Base-by-base conservation (phyloP, 37 sponge, comb jelly and placozoan species). In the Axinella damicornis region DNA sequence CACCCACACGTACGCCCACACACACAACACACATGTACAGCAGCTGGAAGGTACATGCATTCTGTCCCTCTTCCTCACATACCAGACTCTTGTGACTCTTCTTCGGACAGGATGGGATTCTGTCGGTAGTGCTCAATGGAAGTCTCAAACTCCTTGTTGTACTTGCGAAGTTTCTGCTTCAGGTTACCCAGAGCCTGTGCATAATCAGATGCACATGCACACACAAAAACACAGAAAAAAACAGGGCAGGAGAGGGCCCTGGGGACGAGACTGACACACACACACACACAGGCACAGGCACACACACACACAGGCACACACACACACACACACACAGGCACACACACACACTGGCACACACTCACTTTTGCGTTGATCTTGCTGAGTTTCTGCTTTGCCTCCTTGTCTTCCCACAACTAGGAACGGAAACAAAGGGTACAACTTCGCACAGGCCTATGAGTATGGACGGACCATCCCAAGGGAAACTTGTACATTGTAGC, bases 401-500 rank as follows among this genome's bases (percentile, higher is more conserved):
- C 98, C 76, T 92, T 95, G 81, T 92, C 90, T 22, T 89, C 93
- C 96, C 96, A 95, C n/a, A 95, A 71, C 96, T 95, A 65, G 0
- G 78, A 20, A 73, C 13, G 0, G 16, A 69, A 64, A 67, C 55
- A 20, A 85, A 39, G 30, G 11, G 15, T 46, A 38, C 28, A 13
- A 24, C n/a, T 32, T 57, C 21, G 33, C 59, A 78, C 22, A n/a
- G n/a, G 20, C 57, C 28, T 27, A 75, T 38, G 28, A 11, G 54
- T 54, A 28, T 75, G 34, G 19, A 55, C 22, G 16, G 16, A 75
- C 9, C 27, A 52, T 61, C 62, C 62, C 4, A 61, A 61, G 4
- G 25, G 12, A 25, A 46, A 46, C 9, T 46, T n/a, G n/a, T n/a
- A n/a, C n/a, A n/a, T n/a, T n/a, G n/a, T n/a, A n/a, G n/a, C n/a